These are phyloP conservation scores for Atta texana DNA, from an alignment of 1,140 invertebrate species.

Conservation along the genomic window DNA sequence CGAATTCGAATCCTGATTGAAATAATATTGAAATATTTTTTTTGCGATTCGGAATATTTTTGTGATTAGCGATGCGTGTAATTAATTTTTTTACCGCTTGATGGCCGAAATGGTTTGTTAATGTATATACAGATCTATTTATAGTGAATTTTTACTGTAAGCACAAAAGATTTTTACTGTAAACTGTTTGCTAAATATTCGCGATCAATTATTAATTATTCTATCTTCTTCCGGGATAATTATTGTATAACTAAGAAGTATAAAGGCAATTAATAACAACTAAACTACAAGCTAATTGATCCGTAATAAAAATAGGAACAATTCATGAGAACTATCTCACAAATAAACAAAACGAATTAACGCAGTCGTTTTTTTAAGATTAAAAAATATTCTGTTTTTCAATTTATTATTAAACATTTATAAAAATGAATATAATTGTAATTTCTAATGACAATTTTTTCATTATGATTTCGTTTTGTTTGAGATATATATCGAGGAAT, in stretches of 20 bases:
- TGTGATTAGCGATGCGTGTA: neutral
- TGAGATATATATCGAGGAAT: neutral
- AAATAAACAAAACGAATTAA: neutral
- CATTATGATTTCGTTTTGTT: neutral
- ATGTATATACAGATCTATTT: too few relatives aligned
- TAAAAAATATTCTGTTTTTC: neutral
- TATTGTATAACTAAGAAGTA: neutral
- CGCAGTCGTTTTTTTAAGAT: neutral
- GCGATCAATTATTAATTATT: neutral
- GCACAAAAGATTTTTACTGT: neutral
- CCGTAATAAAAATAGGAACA: neutral
- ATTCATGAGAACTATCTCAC: neutral
- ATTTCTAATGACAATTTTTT: neutral
- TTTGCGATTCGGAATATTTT: neutral
- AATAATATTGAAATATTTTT: too few relatives aligned
- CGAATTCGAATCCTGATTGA: too few relatives aligned
- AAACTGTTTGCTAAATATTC: neutral
- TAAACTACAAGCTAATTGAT: neutral
- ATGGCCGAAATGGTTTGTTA: too few relatives aligned
- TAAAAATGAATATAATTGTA: neutral
- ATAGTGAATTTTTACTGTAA: too few relatives aligned
- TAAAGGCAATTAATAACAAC: neutral
- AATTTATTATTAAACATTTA: neutral
- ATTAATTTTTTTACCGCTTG: neutral
- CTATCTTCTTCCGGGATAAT: neutral